Conservation (phyloP, 2,113 vertebrate species). For the Picathartes gymnocephalus region DNA sequence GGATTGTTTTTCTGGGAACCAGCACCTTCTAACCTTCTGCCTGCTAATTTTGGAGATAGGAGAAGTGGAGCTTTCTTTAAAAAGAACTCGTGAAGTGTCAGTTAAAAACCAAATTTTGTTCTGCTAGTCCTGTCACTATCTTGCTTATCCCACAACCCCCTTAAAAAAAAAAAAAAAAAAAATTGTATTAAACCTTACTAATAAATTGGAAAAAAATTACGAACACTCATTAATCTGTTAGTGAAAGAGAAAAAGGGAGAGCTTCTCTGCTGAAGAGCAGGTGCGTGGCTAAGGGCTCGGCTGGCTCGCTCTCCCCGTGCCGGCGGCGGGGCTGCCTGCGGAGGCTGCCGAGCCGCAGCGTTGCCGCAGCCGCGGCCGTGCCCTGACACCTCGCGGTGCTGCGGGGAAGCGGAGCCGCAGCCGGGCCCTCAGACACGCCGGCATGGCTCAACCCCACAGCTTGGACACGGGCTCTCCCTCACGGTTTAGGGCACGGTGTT, state of each 20-base stretch:
- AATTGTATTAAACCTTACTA: not conserved
- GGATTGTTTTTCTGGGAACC: not conserved
- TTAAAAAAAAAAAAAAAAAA: not conserved
- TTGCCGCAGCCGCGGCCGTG: not conserved
- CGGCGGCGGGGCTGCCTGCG: accelerated
- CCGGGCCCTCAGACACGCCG: accelerated
- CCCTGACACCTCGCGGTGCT: slow-evolving; percentile 29
- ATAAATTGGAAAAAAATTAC: not conserved
- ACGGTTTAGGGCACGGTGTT: accelerated
- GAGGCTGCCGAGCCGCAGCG: not conserved
- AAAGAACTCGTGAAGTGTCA: not conserved
- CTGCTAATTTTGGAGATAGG: not conserved
- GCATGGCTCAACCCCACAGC: accelerated
- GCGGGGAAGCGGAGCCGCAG: not conserved
- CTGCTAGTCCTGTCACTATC: not conserved
- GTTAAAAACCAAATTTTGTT: not conserved
- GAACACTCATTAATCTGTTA: accelerated
- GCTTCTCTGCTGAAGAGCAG: not conserved
- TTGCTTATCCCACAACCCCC: accelerated
- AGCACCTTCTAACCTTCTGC: not conserved
- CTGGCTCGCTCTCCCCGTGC: accelerated
- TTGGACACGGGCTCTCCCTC: too few species aligned
- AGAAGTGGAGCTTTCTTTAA: not conserved
- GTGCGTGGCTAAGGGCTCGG: accelerated
- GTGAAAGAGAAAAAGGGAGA: not conserved